Conservation (phyloP, 2,888 invertebrate species). For the Andrena minutula region DNA sequence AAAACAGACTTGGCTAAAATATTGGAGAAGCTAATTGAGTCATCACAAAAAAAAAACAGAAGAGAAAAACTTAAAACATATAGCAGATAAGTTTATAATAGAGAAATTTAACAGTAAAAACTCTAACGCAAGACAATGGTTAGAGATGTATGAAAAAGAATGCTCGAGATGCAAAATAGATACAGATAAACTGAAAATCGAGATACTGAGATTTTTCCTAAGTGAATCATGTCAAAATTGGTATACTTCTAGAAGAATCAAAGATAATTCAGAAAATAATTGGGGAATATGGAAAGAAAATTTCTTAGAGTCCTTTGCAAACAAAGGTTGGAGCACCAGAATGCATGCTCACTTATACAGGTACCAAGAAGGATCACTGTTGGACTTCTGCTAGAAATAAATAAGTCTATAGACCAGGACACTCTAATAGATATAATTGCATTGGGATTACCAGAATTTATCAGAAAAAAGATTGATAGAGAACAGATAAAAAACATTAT, state of each 20-base stretch:
- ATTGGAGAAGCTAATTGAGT: too few species aligned
- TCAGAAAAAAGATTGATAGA: neutral
- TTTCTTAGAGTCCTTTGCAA: neutral
- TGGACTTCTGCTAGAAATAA: neutral
- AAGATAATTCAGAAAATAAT: neutral
- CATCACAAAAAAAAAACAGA: too few species aligned
- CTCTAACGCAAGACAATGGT: conserved; percentile 14
- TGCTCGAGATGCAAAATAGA: neutral
- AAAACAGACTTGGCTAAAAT: too few species aligned
- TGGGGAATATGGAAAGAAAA: conserved; percentile 5
- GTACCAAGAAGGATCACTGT: neutral
- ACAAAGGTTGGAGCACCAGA: neutral
- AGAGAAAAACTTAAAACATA: too few species aligned
- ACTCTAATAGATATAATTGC: neutral
- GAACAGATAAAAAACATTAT: neutral
- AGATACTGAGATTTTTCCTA: neutral
- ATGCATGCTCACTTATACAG: neutral
- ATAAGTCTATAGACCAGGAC: neutral
- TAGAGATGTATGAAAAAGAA: conserved; percentile 16
- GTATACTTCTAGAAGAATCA: neutral
- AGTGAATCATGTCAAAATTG: neutral
- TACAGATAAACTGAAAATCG: neutral
- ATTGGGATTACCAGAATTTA: neutral
- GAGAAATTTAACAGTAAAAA: too few species aligned
- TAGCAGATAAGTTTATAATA: too few species aligned